Evolutionary conservation across 2,888 invertebrate species (phyloP).

Genomic region (Chrysolina haemoptera): DNA sequence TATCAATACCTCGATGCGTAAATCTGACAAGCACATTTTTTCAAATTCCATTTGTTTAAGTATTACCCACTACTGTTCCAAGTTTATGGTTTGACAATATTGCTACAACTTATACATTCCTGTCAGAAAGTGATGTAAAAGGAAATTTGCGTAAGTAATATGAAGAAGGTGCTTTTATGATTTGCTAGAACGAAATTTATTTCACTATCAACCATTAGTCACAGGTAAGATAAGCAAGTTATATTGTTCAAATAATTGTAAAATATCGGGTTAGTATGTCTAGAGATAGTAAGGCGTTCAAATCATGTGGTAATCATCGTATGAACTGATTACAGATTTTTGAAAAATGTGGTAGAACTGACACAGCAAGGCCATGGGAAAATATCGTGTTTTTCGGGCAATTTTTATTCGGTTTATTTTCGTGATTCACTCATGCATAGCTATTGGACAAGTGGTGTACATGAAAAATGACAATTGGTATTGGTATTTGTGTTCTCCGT

Average conservation of each 20-base stretch:
- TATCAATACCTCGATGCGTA: not conserved
- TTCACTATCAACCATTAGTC: constrained; percentile 28
- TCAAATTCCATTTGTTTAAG: not conserved
- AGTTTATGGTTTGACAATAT: not conserved
- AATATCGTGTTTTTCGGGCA: constrained; percentile 47
- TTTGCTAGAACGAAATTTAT: constrained; percentile 16
- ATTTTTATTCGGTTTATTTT: constrained; percentile 46
- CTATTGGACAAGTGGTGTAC: constrained; percentile 41
- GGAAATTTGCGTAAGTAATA: constrained; percentile 23
- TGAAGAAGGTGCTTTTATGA: not conserved
- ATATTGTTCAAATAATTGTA: constrained; percentile 30
- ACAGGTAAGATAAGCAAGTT: constrained; percentile 24
- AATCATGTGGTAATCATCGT: constrained; percentile 7
- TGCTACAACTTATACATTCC: constrained; percentile 16
- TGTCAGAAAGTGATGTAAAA: constrained; percentile 21
- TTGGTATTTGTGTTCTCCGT: constrained; percentile 47
- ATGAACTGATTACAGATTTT: not conserved
- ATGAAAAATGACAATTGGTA: constrained; percentile 48
- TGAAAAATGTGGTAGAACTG: constrained; percentile 2
- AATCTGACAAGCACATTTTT: not conserved
- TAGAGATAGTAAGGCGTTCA: constrained; percentile 9
- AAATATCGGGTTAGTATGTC: constrained; percentile 20
- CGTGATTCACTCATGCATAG: constrained; percentile 42
- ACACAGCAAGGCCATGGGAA: constrained; percentile 35
- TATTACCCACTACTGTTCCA: not conserved